Evolutionary conservation across 2,888 invertebrate species (phyloP).

Genomic region (Drosophila anomalipes): DNA sequence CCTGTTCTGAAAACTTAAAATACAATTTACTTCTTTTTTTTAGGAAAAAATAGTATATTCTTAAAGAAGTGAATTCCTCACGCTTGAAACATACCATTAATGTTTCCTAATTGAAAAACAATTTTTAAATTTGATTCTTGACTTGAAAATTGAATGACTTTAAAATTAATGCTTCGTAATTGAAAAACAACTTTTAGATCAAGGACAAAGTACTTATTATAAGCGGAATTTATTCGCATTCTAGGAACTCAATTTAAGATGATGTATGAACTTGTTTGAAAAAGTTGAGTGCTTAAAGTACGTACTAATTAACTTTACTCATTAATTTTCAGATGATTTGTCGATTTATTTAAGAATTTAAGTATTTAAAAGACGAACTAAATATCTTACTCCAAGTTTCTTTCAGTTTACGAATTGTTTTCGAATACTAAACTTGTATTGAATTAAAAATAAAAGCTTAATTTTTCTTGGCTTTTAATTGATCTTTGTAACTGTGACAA

Average conservation of each 20-base stretch:
- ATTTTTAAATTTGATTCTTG: not conserved
- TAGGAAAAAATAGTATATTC: not conserved
- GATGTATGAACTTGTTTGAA: not conserved
- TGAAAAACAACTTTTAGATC: not conserved
- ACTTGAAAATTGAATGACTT: not conserved
- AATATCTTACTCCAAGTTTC: not conserved
- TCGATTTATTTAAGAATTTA: not conserved
- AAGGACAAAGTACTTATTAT: not conserved
- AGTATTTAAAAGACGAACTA: not conserved
- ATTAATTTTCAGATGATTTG: not conserved
- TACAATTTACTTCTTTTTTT: not conserved
- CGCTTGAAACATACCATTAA: no score
- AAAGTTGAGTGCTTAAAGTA: not conserved
- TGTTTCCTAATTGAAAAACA: not conserved
- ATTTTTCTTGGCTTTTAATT: not conserved
- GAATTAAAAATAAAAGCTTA: not conserved
- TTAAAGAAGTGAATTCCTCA: no score
- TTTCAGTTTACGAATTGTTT: not conserved
- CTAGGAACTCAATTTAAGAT: not conserved
- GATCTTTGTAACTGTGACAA: not conserved
- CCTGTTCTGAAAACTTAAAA: not conserved
- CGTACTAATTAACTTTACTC: not conserved
- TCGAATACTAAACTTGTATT: not conserved
- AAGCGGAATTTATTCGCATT: not conserved
- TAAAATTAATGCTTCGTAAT: not conserved